Conservation (phyloP, 2,797 vertebrate species). For the Microchirus variegatus region DNA sequence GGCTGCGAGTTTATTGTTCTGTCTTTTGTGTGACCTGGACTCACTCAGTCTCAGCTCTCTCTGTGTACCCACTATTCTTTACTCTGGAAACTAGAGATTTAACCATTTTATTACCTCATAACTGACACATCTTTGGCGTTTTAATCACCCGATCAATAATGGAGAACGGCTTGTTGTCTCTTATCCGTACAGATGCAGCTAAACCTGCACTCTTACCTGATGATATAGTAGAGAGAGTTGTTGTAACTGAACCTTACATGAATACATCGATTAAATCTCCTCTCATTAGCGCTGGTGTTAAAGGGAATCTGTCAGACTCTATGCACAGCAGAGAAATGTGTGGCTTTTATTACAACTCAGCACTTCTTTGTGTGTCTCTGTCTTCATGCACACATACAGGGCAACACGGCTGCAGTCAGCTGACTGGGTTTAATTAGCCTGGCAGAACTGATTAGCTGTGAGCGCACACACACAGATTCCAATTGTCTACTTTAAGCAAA, state of each 20-base stretch:
- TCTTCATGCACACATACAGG: not conserved
- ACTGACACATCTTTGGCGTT: too few species aligned
- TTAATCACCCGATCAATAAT: too few species aligned
- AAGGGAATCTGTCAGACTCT: slow-evolving; percentile 3
- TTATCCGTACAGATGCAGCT: too few species aligned
- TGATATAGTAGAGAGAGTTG: too few species aligned
- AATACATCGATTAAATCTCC: not conserved
- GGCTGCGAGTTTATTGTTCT: slow-evolving; percentile 6
- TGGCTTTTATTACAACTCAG: slow-evolving; percentile 13
- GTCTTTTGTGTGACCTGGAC: not conserved
- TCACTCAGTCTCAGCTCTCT: not conserved
- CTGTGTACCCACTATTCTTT: not conserved
- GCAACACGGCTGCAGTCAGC: slow-evolving; percentile 21
- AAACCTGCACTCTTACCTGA: too few species aligned
- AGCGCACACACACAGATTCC: slow-evolving; percentile 18
- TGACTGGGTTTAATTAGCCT: slow-evolving; percentile 61
- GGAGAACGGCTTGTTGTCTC: too few species aligned
- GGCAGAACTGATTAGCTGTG: slow-evolving; percentile 52
- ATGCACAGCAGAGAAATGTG: slow-evolving; percentile 1
- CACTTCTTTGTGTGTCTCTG: slow-evolving; percentile 4
- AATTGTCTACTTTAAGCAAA: slow-evolving; percentile 18
- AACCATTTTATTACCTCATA: not conserved
- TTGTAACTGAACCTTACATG: too few species aligned
- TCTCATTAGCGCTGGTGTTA: slow-evolving; percentile 18
- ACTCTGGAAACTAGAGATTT: not conserved